Percentiles rank a stretch among this genome's conserved stretches.
phyloP scores from a whole-genome alignment of 2,113 vertebrate genomes.

The Etheostoma spectabile region DNA sequence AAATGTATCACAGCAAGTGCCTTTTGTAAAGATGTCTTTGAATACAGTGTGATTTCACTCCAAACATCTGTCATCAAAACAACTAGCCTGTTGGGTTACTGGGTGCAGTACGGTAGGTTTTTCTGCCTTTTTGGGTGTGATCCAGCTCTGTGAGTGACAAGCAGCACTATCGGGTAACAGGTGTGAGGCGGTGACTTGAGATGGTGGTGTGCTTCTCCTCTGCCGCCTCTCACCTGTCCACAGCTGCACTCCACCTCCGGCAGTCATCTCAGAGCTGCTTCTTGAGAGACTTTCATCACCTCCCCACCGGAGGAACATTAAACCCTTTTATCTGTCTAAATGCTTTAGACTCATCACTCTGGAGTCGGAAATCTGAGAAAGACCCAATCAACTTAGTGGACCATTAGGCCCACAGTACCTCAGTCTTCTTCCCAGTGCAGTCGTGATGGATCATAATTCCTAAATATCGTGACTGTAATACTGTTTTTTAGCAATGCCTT shows the following conservation, averaged over 20 bases:
- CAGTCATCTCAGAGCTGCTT: slow-evolving; percentile 45
- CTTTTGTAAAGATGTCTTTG: slow-evolving; percentile 53
- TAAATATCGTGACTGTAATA: slow-evolving; percentile 19
- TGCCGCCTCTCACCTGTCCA: slow-evolving; percentile 64
- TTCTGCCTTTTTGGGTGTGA: slow-evolving; percentile 32
- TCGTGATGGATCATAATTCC: slow-evolving; percentile 40
- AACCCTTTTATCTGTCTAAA: slow-evolving; percentile 76
- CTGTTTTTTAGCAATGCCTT: slow-evolving; percentile 14
- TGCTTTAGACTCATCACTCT: slow-evolving; percentile 68
- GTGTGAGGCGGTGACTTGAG: slow-evolving; percentile 71
- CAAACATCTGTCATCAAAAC: slow-evolving; percentile 57
- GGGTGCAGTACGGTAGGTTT: slow-evolving; percentile 17
- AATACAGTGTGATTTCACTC: slow-evolving; percentile 48
- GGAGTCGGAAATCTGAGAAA: slow-evolving; percentile 70
- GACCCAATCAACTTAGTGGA: slow-evolving; percentile 63
- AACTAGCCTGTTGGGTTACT: slow-evolving; percentile 22
- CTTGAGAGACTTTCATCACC: slow-evolving; percentile 71
- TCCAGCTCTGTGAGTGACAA: slow-evolving; percentile 46
- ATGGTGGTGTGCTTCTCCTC: slow-evolving; percentile 47
- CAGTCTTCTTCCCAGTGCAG: slow-evolving; percentile 31
- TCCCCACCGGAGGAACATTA: slow-evolving; percentile 69
- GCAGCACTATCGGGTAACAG: slow-evolving; percentile 54
- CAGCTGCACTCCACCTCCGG: slow-evolving; percentile 27
- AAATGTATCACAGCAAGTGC: slow-evolving; percentile 34
- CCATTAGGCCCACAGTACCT: slow-evolving; percentile 40